Evolutionary conservation across 2,888 invertebrate genomes (phyloP), one percentile per base, ranked within the genome.

Genomic region (Phrixothrix hirtus): DNA sequence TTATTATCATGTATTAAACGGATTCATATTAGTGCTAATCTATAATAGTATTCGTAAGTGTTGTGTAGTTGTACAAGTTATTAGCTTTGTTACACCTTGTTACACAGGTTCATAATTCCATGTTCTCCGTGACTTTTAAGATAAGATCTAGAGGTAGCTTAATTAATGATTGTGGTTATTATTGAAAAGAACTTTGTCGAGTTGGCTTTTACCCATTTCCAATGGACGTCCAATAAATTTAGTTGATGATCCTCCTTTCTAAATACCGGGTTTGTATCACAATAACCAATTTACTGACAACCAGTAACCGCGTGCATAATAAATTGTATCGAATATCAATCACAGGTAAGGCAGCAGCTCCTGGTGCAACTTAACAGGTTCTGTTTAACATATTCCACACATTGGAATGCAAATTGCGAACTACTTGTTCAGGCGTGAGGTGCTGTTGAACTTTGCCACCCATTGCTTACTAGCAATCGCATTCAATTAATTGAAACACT

Each of bases 271-370:
- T 46, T 41, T 34, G 36, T 43, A 47, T 44, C 43, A 38, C 29
- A 29, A 16, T 38, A 34, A 45, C 45, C 37, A 50, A 55, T 55
- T 50, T 50, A 55, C 50, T 55, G 55, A 55, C 55, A 55, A 35
- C 36, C 55, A 42, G 42, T 46, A 45, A 50, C 50, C 57, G 50
- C 50, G 44, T 45, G 37, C 43, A 36, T 51, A 58, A 58, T 58
- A 55, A 58, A 58, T 58, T 55, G 55, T 58, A 58, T 58, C 58
- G 49, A 58, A 58, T 58, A 58, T 55, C 58, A 58, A 49, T 52
- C 55, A 58, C 39, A 51, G 55, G 55, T 52, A 41, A 52, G 51
- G 51, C 45, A 48, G 51, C 50, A 50, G 55, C 57, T 58, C 37
- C 57, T 50, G 50, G 38, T 53, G 41, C 47, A 53, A 25, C 17